Evolutionary conservation across 2,888 invertebrate genomes (phyloP), one percentile per base, ranked within the genome.

Genomic region (Tanypteryx hageni): DNA sequence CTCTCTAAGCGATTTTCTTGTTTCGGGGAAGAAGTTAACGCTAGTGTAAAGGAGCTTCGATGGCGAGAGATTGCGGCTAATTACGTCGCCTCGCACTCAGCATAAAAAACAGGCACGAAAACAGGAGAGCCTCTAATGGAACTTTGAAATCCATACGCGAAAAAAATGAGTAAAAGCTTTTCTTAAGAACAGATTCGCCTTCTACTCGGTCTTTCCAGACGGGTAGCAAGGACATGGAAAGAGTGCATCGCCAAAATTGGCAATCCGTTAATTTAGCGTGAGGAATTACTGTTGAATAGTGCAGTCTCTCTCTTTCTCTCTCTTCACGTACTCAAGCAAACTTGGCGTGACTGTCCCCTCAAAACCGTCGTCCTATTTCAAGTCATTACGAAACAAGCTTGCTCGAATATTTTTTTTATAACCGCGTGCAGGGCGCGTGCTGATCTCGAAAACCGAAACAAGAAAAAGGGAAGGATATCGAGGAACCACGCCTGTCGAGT

Each of bases 41-140:
- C 44, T n/a, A 83, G 83, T 18, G 83, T 83, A n/a, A 83, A 83
- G 83, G 5, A 57, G 44, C n/a, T 14, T 18, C 57, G 83, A 83
- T 83, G 56, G 44, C 44, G 31, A 83, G n/a, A 56, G 83, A 83
- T 83, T 83, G 56, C 18, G n/a, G 83, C 83, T 57, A 83, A 56
- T 83, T 83, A 57, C 57, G 57, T 83, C 56, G n/a, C 56, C 44
- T 56, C 83, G 13, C 31, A 57, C 57, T 16, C 44, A 1, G 44
- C 44, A 3, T 44, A 3, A 44, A 44, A 76, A 76, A 76, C 8
- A 22, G 76, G 2, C 22, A 4, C 9, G 27, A 76, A 27, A 27
- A 7, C 76, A 4, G 4, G 22, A 5, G 27, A 9, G 61, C 61
- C 18, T 61, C 61, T 27, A 9, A 76, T 13, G 27, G 4, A 27